phyloP scores from a whole-genome alignment of 2,797 vertebrate species.

The Gymnodraco acuticeps region DNA sequence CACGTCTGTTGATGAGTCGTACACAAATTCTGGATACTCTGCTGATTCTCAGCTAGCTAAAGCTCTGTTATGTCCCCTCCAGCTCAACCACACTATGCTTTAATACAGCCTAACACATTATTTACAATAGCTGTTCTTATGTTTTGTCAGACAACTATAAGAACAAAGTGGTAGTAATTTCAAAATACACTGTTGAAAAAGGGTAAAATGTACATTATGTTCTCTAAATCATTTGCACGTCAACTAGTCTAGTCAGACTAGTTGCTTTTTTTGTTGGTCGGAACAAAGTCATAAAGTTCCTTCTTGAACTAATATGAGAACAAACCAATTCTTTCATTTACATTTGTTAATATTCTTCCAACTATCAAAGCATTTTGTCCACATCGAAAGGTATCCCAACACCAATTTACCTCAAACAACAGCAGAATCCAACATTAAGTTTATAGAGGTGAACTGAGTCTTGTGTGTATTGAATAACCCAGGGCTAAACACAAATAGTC shows the following conservation, averaged over 20 bases:
- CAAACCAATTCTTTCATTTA: neutral
- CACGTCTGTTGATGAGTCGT: neutral
- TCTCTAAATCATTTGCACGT: neutral
- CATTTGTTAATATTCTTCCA: neutral
- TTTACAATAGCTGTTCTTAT: neutral
- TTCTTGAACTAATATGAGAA: neutral
- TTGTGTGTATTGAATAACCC: constrained; percentile 9
- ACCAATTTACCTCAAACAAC: neutral
- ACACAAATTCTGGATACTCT: neutral
- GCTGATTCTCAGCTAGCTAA: too few relatives aligned
- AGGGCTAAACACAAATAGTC: neutral
- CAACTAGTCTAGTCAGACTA: neutral
- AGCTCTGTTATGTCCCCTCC: neutral
- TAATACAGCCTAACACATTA: too few relatives aligned
- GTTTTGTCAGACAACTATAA: neutral
- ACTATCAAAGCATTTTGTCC: neutral
- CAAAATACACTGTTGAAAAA: neutral
- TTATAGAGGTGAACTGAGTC: constrained; percentile 9
- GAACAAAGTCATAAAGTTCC: neutral
- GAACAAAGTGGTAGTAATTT: neutral
- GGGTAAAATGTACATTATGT: neutral
- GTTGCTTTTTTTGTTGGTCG: neutral
- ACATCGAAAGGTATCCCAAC: neutral
- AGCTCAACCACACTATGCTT: neutral
- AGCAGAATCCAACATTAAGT: neutral